Percentiles rank a stretch among this genome's conserved stretches.
Evolutionary conservation across 2,888 invertebrate genomes (phyloP).

Genomic region (Agapostemon virescens): DNA sequence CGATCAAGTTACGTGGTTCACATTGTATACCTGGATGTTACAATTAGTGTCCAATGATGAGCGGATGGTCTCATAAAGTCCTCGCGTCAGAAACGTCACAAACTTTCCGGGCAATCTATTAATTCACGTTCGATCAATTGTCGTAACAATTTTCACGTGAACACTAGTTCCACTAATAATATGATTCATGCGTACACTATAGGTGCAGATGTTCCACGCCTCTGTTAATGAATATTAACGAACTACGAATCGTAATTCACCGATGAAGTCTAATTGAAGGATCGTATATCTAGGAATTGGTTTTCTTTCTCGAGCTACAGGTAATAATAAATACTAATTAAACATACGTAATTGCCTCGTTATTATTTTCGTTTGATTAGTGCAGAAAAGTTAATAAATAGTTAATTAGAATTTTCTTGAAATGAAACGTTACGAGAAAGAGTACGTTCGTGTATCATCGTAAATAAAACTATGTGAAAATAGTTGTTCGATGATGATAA

Average conservation of each 20-base stretch:
- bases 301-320: not conserved
- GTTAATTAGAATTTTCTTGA: not conserved
- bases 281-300: not conserved
- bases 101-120: not conserved
- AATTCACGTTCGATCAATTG: constrained; percentile 11
- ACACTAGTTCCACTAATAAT: not conserved
- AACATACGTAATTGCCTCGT: not conserved
- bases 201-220: not conserved
- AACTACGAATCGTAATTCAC: not conserved
- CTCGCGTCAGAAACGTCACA: constrained; percentile 11
- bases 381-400: too few species aligned
- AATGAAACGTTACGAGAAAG: not conserved
- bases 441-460: not conserved
- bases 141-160: constrained; percentile 3
- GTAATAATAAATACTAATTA: not conserved
- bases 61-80: constrained; percentile 18
- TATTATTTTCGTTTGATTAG: not conserved
- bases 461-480: not conserved
- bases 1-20: constrained; percentile 5
- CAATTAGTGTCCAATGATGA: constrained; percentile 18
- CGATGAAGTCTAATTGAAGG: not conserved
- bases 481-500: not conserved
- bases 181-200: constrained; percentile 3
- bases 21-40: constrained; percentile 6
- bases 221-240: too few species aligned